phyloP scores from a whole-genome alignment of 1,140 invertebrate genomes.

The Eupristina koningsbergeri region DNA sequence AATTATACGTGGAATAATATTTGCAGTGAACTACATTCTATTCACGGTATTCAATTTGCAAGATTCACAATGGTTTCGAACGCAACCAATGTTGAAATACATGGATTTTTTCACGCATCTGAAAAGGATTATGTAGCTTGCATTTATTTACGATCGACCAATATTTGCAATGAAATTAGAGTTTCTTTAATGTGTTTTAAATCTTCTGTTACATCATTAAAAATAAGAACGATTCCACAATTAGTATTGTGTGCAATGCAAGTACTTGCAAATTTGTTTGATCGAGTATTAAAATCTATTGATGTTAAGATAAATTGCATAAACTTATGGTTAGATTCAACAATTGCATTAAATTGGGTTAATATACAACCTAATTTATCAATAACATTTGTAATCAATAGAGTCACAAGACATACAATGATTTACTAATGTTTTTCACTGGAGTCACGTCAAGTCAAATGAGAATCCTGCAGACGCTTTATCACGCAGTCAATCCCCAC shows the following conservation, averaged over 20 bases:
- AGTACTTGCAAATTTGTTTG: too few species aligned
- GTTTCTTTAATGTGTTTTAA: slow-evolving; percentile 27
- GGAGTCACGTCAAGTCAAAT: slow-evolving; percentile 45
- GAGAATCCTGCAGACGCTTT: slow-evolving; percentile 14
- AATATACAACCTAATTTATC: slow-evolving; percentile 45
- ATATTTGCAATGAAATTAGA: slow-evolving; percentile 20
- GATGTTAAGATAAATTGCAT: too few species aligned
- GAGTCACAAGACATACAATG: slow-evolving; percentile 55
- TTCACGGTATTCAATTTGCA: too few species aligned
- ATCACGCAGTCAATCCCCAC: slow-evolving; percentile 52
- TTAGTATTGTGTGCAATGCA: slow-evolving; percentile 42
- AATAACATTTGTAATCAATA: slow-evolving; percentile 65
- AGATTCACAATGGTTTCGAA: neutral
- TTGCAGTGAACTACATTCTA: neutral
- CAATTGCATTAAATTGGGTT: neutral
- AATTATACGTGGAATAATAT: slow-evolving; percentile 30
- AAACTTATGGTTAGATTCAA: too few species aligned
- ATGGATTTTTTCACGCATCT: slow-evolving; percentile 50
- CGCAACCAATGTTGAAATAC: neutral
- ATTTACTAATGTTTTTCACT: neutral
- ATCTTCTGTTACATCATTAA: slow-evolving; percentile 33
- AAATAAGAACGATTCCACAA: slow-evolving; percentile 19
- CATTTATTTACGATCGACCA: slow-evolving; percentile 38
- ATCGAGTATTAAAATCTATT: too few species aligned
- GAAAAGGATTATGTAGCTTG: slow-evolving; percentile 42